Base-by-base conservation (phyloP, 2,888 invertebrate species). In the Hirtodrosophila trivittata region DNA sequence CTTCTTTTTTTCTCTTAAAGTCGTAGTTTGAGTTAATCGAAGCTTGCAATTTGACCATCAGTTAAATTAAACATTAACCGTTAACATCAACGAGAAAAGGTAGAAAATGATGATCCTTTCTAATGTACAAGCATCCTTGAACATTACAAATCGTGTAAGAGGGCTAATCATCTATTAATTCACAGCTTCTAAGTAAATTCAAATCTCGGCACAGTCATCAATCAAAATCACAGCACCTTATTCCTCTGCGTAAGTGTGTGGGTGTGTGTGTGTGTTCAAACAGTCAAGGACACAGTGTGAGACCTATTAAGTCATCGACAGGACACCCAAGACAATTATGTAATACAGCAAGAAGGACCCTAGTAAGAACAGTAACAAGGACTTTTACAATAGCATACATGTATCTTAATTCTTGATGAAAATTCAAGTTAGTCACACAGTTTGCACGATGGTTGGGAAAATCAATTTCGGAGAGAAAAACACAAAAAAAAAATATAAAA, bases 261-360 rank as follows among this genome's bases (percentile, higher is more conserved):
- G 2, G 18, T 21, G 18, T 21, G 18, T 21, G 18, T 21, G 18
- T 21, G 18, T 21, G 18, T 5, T 5, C 18, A 2, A 21, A 50
- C 41, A 55, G 54, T 76, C 63, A 73, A 63, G 76, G 73, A 32
- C 68, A 39, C 58, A 57, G 64, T 64, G 42, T 50, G 70, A 59
- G 64, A 28, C 49, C 64, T 57, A 77, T 74, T 74, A 73, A 74
- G 77, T 77, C 77, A 74, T 74, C 77, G 56, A 72, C 62, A 71
- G 76, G 58, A 6, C 28, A 5, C 39, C 73, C 46, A 50, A 56
- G 52, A 63, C 67, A 73, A 56, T 75, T 73, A 72, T 76, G 56
- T 76, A 75, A 62, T 54, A 47, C 50, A 38, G 13, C 47, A 51
- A 38, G 7, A 37, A 33, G 10, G 47, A 18, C 6, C 28, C 28